Evolutionary conservation across 2,113 vertebrate genomes (phyloP).

Genomic region (Otocyon megalotis): DNA sequence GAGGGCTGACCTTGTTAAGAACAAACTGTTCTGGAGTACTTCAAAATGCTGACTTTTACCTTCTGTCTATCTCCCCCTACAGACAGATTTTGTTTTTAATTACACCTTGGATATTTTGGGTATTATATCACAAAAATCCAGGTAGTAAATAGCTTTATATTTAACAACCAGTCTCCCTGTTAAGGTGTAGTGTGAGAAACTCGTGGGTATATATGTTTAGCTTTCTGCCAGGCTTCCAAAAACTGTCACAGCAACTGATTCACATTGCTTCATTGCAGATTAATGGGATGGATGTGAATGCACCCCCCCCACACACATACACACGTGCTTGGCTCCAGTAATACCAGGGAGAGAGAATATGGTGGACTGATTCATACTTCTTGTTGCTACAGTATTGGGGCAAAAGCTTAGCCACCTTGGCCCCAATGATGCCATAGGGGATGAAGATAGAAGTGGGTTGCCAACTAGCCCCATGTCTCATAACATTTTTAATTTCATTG

Average conservation of each 20-base stretch:
- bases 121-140: not conserved
- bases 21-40: not conserved
- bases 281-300: not conserved
- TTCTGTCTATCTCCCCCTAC: not conserved
- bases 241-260: too few species aligned
- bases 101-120: not conserved
- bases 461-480: fast-evolving
- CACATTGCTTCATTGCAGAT: not conserved
- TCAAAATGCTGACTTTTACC: not conserved
- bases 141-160: not conserved
- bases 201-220: not conserved
- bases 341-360: not conserved
- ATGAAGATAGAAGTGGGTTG: not conserved
- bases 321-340: not conserved
- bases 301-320: not conserved
- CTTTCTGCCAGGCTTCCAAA: not conserved
- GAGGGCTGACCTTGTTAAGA: not conserved
- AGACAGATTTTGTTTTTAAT: not conserved
- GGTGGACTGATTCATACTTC: not conserved
- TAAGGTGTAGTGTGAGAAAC: not conserved
- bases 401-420: not conserved
- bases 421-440: too few species aligned
- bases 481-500: not conserved
- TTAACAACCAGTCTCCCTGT: not conserved
- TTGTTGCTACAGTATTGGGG: not conserved